These are phyloP conservation scores for Asbolus verrucosus DNA, from an alignment of 1,140 invertebrate genomes.

Conservation along the genomic window DNA sequence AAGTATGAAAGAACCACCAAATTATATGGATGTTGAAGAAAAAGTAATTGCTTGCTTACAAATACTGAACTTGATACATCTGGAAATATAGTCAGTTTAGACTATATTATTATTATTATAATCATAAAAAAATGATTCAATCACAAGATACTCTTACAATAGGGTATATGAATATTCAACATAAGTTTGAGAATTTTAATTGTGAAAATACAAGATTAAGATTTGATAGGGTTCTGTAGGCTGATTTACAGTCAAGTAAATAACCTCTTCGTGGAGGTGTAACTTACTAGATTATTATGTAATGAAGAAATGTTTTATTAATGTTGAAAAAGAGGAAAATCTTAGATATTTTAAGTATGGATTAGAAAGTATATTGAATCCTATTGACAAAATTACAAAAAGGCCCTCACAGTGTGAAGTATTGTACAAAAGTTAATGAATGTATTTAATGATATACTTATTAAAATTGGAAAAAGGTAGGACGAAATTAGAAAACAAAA, in stretches of 20 bases:
- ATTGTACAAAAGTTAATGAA: too few relatives aligned
- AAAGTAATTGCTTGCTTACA: too few relatives aligned
- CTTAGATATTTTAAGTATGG: constrained; percentile 24
- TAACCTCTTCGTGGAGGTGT: constrained; percentile 27
- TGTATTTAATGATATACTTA: too few relatives aligned
- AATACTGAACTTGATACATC: constrained; percentile 34
- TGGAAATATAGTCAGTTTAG: constrained; percentile 21
- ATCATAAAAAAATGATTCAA: constrained; percentile 15
- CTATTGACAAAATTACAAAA: constrained; percentile 20
- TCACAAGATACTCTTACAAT: constrained; percentile 4
- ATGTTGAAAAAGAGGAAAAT: constrained; percentile 26
- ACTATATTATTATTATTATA: constrained; percentile 12
- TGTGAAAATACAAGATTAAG: constrained; percentile 30
- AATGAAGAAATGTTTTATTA: constrained; percentile 29
- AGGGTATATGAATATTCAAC: constrained; percentile 25
- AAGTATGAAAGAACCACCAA: too few relatives aligned
- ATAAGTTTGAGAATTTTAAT: constrained; percentile 35
- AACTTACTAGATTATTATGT: constrained; percentile 27
- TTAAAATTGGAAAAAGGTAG: too few relatives aligned
- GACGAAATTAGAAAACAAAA: too few relatives aligned
- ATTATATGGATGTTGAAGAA: too few relatives aligned
- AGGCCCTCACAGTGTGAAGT: too few relatives aligned
- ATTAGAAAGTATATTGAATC: constrained; percentile 41
- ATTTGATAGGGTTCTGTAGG: constrained; percentile 13
- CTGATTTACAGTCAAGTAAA: constrained; percentile 33